phyloP scores from a whole-genome alignment of 1,140 invertebrate species.

The Proctacanthus coquilletti region DNA sequence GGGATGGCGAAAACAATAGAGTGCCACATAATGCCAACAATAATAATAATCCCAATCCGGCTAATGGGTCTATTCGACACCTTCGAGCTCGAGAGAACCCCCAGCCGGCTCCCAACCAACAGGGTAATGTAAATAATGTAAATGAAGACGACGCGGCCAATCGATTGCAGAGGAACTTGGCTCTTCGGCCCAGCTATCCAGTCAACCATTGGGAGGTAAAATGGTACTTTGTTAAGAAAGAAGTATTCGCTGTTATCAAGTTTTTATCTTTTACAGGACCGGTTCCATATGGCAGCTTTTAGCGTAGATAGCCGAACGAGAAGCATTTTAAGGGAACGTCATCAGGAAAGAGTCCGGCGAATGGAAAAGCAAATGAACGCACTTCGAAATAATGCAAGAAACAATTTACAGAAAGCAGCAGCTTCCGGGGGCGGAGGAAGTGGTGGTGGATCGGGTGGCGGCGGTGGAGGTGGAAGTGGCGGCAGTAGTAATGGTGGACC shows the following conservation, averaged over 20 bases:
- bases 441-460: constrained; percentile 1
- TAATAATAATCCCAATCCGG: neutral
- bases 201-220: neutral
- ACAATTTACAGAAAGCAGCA: neutral
- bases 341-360: constrained; percentile 25
- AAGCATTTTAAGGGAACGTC: constrained; percentile 20
- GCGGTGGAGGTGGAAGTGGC: constrained; percentile 8
- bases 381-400: constrained; percentile 16
- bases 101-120: too few relatives aligned
- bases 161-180: constrained; percentile 23
- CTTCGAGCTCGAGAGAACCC: too few relatives aligned
- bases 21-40: neutral
- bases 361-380: constrained; percentile 30
- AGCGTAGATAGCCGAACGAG: constrained; percentile 22
- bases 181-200: constrained; percentile 13
- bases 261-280: constrained; percentile 14
- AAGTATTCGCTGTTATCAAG: too few relatives aligned
- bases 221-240: neutral
- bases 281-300: constrained; percentile 28
- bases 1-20: neutral
- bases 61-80: neutral
- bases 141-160: constrained; percentile 18
- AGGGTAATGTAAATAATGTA: neutral
- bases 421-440: neutral
- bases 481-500: constrained; percentile 12